Evolutionary conservation across 2,888 invertebrate genomes (phyloP), one percentile per base, ranked within the genome.

Genomic region (Troilus luridus): DNA sequence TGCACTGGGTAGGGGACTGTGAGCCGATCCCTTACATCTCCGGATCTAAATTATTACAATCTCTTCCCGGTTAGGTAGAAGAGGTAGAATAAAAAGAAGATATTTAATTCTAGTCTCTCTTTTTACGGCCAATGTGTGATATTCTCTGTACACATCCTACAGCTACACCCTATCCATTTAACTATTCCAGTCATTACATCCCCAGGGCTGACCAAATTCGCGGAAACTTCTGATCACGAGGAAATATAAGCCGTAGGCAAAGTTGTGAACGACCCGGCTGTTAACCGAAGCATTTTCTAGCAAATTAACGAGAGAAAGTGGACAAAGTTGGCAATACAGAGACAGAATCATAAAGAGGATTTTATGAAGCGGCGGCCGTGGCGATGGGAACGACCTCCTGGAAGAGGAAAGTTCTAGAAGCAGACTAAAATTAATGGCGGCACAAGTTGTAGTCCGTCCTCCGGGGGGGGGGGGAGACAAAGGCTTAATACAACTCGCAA

Each of bases 381-480:
- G 85, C 85, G 85, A 77, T 77, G 72, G 41, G 41, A 41, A 27
- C 72, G 72, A 19, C 56, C 81, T 41, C 81, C 85, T n/a, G 85
- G n/a, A 85, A 85, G 85, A 85, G 85, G 56, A 85, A 85, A 85
- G 56, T 85, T 85, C 56, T 58, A 85, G 56, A 85, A 85, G n/a
- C 85, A 58, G 85, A 85, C 85, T 85, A 58, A 85, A 85, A 85
- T 85, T 85, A 85, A 85, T 85, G 85, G 56, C 14, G 5, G 56
- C 12, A n/a, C 56, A 58, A 85, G 56, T 85, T 85, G 19, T n/a
- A n/a, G 56, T 56, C 72, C 72, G 7, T 11, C 64, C 64, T 64
- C n/a, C 64, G 24, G 24, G 12, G 14, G 41, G 24, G 27, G 27
- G 27, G 27, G 17, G 72, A 27, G 72, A 27, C 72, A 77, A 77